Evolutionary conservation across 2,888 invertebrate species (phyloP).

Genomic region (Habroteleia sp.): DNA sequence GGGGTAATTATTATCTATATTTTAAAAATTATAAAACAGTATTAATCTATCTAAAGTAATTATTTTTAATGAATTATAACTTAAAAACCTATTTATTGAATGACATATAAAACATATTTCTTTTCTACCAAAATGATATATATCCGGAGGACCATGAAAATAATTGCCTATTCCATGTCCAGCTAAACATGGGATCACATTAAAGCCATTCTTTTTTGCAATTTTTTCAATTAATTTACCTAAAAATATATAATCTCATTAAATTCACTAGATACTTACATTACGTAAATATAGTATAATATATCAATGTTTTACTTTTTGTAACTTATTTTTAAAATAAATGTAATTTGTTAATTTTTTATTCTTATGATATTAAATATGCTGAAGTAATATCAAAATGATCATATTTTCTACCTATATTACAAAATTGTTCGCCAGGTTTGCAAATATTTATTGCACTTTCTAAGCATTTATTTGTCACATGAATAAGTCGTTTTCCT

Average conservation of each 20-base stretch:
- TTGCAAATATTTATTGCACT: constrained; percentile 83
- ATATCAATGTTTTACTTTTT: no score
- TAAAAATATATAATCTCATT: no score
- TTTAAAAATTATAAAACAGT: no score
- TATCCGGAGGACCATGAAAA: constrained; percentile 96
- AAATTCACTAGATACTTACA: no score
- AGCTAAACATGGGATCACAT: constrained; percentile 89
- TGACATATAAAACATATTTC: not conserved
- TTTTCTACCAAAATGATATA: constrained; percentile 92
- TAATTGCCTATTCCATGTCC: constrained; percentile 97
- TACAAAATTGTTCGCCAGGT: constrained; percentile 82
- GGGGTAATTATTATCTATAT: constrained; percentile 73
- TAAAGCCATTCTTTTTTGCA: constrained; percentile 85
- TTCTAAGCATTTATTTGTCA: constrained; percentile 87
- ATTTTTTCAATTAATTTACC: constrained; percentile 85
- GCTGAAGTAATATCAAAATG: no score
- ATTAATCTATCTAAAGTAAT: no score
- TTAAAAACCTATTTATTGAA: no score
- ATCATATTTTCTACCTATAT: constrained; percentile 82
- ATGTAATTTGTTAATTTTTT: no score
- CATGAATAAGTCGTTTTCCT: constrained; percentile 86
- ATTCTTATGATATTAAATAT: no score
- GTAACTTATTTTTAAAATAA: no score
- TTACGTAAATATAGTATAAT: no score
- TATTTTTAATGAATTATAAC: no score